phyloP scores from a whole-genome alignment of 2,113 vertebrate species.

The Ammodytes marinus region DNA sequence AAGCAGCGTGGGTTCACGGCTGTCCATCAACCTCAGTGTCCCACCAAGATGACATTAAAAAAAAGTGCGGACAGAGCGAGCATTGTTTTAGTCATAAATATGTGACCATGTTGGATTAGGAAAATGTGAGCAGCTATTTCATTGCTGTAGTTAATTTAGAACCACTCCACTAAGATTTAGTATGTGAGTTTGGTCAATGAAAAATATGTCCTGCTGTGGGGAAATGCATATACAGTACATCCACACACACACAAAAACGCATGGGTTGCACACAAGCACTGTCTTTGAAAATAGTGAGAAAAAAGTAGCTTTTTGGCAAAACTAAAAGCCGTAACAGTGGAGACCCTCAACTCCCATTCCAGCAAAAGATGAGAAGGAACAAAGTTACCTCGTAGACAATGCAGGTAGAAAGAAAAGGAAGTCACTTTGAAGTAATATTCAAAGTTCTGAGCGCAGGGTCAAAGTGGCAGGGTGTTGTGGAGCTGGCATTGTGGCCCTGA shows the following conservation, averaged over 20 bases:
- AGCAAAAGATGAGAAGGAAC: background rate
- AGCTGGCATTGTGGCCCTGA: conserved; percentile 41
- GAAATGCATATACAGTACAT: background rate
- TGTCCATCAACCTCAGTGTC: conserved; percentile 65
- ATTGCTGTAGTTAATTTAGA: conserved; percentile 50
- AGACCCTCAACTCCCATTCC: background rate
- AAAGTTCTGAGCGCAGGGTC: conserved; percentile 62
- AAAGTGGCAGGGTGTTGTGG: conserved; percentile 56
- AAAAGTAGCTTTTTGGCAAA: conserved; percentile 11
- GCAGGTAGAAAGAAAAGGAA: conserved; percentile 36
- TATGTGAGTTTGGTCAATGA: conserved; percentile 44
- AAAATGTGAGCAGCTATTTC: conserved; percentile 68
- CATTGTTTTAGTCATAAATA: conserved; percentile 68
- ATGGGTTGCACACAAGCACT: background rate
- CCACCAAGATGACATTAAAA: conserved; percentile 51
- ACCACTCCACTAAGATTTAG: conserved; percentile 48
- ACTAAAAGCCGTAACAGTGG: background rate
- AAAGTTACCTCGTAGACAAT: conserved; percentile 1
- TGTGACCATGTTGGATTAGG: conserved; percentile 50
- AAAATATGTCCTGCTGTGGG: background rate
- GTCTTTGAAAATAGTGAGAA: background rate
- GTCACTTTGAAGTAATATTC: conserved; percentile 54
- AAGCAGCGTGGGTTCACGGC: conserved; percentile 55
- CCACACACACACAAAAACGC: background rate
- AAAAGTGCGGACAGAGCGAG: conserved; percentile 58